A percentile compares a stretch with the other conserved stretches of the same genome.
Conservation (phyloP, 1,140 invertebrate species). For the Penaeus chinensis region DNA sequence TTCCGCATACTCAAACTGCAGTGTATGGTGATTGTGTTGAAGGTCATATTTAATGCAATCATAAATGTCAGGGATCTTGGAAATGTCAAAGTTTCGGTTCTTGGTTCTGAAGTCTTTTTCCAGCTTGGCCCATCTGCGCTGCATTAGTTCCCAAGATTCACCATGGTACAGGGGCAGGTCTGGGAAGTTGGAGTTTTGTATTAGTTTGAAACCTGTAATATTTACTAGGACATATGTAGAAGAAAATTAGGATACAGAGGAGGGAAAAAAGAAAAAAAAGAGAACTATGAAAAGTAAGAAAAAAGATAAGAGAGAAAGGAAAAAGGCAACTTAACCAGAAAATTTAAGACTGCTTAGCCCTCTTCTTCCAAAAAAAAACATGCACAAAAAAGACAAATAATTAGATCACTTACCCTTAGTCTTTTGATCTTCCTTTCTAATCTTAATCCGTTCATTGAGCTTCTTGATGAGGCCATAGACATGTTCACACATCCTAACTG, state of each 20-base stretch:
- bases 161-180: slow-evolving; percentile 95
- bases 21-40: slow-evolving; percentile 84
- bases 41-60: slow-evolving; percentile 99
- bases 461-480: slow-evolving; percentile 88
- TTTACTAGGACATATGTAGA: neutral
- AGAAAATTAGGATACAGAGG: neutral
- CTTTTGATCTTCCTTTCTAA: slow-evolving; percentile 88
- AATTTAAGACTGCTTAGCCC: neutral
- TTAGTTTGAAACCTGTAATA: neutral
- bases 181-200: slow-evolving; percentile 67
- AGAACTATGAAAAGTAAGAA: slow-evolving; percentile 20
- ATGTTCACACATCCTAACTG: slow-evolving; percentile 90
- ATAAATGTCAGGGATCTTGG: slow-evolving; percentile 99
- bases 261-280: neutral
- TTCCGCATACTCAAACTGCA: slow-evolving; percentile 87
- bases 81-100: slow-evolving; percentile 93
- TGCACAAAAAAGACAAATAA: neutral
- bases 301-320: neutral
- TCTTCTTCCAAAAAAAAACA: neutral
- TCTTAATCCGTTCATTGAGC: slow-evolving; percentile 81
- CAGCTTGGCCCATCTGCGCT: slow-evolving; percentile 97
- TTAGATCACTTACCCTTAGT: slow-evolving; percentile 76
- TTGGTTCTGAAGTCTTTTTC: slow-evolving; percentile 98
- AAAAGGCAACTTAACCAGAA: slow-evolving; percentile 14
- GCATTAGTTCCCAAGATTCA: slow-evolving; percentile 99